These are phyloP conservation scores for Apteryx owenii DNA, from an alignment of 2,113 vertebrate genomes.

Conservation along the genomic window DNA sequence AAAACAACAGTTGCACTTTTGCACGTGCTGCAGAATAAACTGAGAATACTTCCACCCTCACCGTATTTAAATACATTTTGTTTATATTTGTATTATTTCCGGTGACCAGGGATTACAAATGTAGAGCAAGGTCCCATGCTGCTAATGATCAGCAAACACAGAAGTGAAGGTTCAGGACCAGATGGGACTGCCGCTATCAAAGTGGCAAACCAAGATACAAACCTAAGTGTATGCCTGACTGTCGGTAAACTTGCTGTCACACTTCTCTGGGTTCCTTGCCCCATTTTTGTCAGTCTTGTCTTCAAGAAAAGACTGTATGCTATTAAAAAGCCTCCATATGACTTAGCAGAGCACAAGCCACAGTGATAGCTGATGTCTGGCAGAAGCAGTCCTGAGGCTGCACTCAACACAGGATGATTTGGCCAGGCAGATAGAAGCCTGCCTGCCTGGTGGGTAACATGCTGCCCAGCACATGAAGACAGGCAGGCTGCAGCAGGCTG, in stretches of 20 bases:
- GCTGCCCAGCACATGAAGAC: not conserved
- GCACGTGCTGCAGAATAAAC: not conserved
- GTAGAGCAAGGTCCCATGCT: not conserved
- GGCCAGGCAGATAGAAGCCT: not conserved
- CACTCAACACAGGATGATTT: accelerated
- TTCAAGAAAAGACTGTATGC: not conserved
- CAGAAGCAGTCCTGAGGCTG: not conserved
- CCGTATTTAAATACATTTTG: not conserved
- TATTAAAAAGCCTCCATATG: not conserved
- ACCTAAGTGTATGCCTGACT: not conserved
- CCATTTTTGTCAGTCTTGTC: not conserved
- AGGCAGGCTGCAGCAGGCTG: not conserved
- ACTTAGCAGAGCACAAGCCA: not conserved
- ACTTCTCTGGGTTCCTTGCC: not conserved
- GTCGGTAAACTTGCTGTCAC: not conserved
- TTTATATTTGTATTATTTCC: not conserved
- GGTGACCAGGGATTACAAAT: not conserved
- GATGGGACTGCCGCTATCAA: not conserved
- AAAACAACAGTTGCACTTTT: not conserved
- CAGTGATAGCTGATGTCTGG: not conserved
- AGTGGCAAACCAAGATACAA: not conserved
- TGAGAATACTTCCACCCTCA: not conserved
- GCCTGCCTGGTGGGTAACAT: accelerated
- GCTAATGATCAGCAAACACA: not conserved
- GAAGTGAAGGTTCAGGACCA: not conserved